phyloP scores from a whole-genome alignment of 2,113 vertebrate species.

The Ibidorhyncha struthersii region DNA sequence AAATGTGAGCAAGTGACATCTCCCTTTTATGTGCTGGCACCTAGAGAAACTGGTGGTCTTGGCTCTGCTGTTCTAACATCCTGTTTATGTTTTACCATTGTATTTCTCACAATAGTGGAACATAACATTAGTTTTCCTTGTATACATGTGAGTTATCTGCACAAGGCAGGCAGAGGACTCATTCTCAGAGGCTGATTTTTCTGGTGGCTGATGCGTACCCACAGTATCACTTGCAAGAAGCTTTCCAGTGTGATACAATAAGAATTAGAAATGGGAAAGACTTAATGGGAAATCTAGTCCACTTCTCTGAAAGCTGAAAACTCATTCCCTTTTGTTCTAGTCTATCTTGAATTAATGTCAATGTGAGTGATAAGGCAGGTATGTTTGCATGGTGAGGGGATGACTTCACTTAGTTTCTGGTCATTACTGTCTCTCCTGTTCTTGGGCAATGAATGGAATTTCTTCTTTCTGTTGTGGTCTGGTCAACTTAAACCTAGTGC shows the following conservation, averaged over 20 bases:
- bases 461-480: neutral
- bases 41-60: neutral
- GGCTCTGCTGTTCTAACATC: neutral
- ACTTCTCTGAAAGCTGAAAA: neutral
- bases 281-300: neutral
- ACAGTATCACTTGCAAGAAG: neutral
- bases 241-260: neutral
- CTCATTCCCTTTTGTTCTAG: neutral
- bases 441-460: neutral
- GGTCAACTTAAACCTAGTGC: neutral
- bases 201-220: neutral
- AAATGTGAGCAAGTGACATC: neutral
- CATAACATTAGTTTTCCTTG: neutral
- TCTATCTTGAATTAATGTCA: neutral
- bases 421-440: neutral
- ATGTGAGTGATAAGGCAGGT: neutral
- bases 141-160: neutral
- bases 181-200: neutral
- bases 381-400: neutral
- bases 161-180: neutral
- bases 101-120: neutral
- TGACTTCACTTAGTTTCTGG: neutral
- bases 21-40: neutral
- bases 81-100: neutral
- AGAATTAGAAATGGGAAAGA: neutral